Evolutionary conservation across 2,797 vertebrate species (phyloP), one percentile per base, ranked within the genome.

Genomic region (Zenarchopterus dispar): DNA sequence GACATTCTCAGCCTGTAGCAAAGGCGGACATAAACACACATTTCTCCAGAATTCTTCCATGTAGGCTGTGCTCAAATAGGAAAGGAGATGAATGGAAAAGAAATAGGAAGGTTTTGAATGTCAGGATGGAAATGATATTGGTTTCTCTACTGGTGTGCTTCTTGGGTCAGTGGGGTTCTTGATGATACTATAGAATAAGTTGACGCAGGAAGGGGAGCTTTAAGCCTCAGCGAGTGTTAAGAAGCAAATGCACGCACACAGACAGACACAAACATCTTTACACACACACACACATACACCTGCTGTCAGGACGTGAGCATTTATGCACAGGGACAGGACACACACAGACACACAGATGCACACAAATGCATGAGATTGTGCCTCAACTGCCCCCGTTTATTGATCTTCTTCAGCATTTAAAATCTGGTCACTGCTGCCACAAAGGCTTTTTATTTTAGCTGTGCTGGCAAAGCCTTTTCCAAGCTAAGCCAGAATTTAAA

Each of bases 331-430:
- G 69, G 68, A 84, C 79, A 74, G 68, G 61, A 77, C 67, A 68
- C 69, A 62, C 58, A 79, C 65, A 74, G 65, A 56, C 77, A 54
- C 75, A 82, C 80, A 82, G 46, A 75, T 58, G 64, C 78, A 85
- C 82, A 84, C 71, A 78, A 88, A 70, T 88, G 94, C 87, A 92
- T 75, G 88, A 94, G 91, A 87, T 92, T 93, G 90, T 57, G 82
- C 92, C 88, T 92, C 87, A 76, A 88, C 77, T 91, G 83, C 83
- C 88, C 87, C 85, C 78, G 78, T 89, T 93, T 95, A 96, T 98
- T 96, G 96, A 97, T 97, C 94, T 84, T 86, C 93, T 92, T 93
- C 92, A 95, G 94, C 95, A 94, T 97, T 97, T 95, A 96, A 95
- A 97, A 95, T 97, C 94, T 95, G 91, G 94, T 96, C 92, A 92